Conservation (phyloP, 1,140 invertebrate species). For the Ericerus pela region DNA sequence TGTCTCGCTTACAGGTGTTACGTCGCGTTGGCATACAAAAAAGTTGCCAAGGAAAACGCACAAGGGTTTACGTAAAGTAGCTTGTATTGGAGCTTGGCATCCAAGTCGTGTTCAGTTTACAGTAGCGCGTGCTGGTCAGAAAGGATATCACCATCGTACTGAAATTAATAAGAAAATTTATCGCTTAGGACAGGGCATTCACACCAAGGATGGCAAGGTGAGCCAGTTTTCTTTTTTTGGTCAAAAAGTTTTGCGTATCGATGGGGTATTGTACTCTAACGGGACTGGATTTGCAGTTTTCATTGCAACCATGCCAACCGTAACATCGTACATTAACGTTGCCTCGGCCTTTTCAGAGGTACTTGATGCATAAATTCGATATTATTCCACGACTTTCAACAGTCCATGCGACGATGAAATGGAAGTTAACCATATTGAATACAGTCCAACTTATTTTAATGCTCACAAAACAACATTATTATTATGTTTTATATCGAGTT, state of each 20-base stretch:
- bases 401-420: conserved; percentile 15
- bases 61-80: conserved; percentile 98
- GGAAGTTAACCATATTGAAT: conserved; percentile 16
- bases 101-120: conserved; percentile 96
- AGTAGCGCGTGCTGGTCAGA: conserved; percentile 98
- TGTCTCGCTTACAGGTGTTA: conserved; percentile 91
- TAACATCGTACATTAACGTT: conserved; percentile 16
- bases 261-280: conserved; percentile 6
- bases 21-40: conserved; percentile 99
- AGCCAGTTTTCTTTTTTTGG: neutral
- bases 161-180: conserved; percentile 99
- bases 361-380: conserved; percentile 13
- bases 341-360: conserved; percentile 2
- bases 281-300: conserved; percentile 13
- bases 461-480: too few relatives aligned
- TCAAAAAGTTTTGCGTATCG: neutral
- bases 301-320: conserved; percentile 12
- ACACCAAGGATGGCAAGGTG: conserved; percentile 90
- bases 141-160: conserved; percentile 98
- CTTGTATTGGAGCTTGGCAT: conserved; percentile 99
- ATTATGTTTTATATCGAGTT: too few relatives aligned
- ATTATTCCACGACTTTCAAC: conserved; percentile 18
- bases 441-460: too few relatives aligned
- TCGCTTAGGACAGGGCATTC: conserved; percentile 83
- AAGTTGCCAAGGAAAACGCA: conserved; percentile 99